Conservation (phyloP, 2,888 invertebrate genomes). For the Andricus curvator region DNA sequence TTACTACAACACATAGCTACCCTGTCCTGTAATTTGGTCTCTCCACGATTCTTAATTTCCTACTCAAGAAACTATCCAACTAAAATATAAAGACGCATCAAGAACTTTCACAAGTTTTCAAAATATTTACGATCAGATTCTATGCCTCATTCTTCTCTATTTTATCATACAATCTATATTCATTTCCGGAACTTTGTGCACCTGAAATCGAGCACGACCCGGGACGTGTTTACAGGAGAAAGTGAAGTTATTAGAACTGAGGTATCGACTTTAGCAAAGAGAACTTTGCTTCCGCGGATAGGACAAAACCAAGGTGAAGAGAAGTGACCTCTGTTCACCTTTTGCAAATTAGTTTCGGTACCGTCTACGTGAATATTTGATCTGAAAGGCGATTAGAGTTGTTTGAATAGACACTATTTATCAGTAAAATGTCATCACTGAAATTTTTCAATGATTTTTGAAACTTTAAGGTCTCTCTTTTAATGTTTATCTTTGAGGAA, state of each 20-base stretch:
- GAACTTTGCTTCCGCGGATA: constrained; percentile 40
- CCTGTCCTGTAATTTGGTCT: constrained; percentile 17
- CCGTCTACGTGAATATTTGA: constrained; percentile 21
- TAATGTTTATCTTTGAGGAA: not conserved
- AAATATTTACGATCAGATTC: constrained; percentile 19
- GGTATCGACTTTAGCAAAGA: constrained; percentile 48
- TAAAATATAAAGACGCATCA: not conserved
- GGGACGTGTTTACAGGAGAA: constrained; percentile 52
- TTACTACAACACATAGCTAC: not conserved
- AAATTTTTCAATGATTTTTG: not conserved
- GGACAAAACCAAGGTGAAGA: constrained; percentile 24
- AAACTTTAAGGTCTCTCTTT: not conserved
- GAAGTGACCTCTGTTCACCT: constrained; percentile 15
- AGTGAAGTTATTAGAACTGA: constrained; percentile 61
- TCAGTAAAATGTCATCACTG: constrained; percentile 21
- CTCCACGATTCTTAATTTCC: constrained; percentile 13
- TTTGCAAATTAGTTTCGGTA: constrained; percentile 43
- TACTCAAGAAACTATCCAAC: not conserved
- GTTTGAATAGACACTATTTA: constrained; percentile 22
- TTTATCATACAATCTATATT: constrained; percentile 9
- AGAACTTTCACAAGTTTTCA: constrained; percentile 8
- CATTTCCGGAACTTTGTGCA: constrained; percentile 39
- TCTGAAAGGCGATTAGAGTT: constrained; percentile 27
- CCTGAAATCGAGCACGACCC: constrained; percentile 45
- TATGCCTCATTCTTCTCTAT: constrained; percentile 17